Evolutionary conservation across 2,888 invertebrate genomes (phyloP).

Genomic region (Fissipunctia ypsillon): DNA sequence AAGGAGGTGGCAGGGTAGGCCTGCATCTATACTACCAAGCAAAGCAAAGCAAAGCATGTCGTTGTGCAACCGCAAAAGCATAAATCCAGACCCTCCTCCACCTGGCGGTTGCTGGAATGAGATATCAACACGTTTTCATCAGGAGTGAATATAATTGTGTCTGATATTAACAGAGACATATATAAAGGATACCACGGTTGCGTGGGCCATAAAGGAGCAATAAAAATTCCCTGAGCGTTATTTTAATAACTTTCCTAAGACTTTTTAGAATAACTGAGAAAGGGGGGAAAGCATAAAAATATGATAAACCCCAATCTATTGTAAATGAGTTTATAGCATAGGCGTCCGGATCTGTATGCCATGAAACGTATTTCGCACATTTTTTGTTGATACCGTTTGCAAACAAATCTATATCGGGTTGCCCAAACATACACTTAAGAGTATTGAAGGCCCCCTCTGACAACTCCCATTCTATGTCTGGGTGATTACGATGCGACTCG

Average conservation of each 20-base stretch:
- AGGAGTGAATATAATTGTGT: background rate
- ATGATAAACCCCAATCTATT: background rate
- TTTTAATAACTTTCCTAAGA: conserved; percentile 6
- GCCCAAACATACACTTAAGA: background rate
- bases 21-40: no score
- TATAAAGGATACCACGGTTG: background rate
- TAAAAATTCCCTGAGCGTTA: background rate
- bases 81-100: no score
- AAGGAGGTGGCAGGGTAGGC: no score
- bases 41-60: no score
- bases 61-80: no score
- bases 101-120: conserved; percentile 10
- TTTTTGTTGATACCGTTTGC: conserved; percentile 11
- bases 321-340: background rate
- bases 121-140: conserved; percentile 8
- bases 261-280: conserved; percentile 11
- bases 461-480: conserved; percentile 12
- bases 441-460: background rate
- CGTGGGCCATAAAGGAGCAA: background rate
- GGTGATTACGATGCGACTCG: background rate
- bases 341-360: background rate
- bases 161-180: background rate
- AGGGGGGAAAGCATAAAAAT: background rate
- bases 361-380: no score
- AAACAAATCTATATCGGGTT: conserved; percentile 13